Evolutionary conservation across 2,113 vertebrate genomes (phyloP).

Genomic region (Python bivittatus): DNA sequence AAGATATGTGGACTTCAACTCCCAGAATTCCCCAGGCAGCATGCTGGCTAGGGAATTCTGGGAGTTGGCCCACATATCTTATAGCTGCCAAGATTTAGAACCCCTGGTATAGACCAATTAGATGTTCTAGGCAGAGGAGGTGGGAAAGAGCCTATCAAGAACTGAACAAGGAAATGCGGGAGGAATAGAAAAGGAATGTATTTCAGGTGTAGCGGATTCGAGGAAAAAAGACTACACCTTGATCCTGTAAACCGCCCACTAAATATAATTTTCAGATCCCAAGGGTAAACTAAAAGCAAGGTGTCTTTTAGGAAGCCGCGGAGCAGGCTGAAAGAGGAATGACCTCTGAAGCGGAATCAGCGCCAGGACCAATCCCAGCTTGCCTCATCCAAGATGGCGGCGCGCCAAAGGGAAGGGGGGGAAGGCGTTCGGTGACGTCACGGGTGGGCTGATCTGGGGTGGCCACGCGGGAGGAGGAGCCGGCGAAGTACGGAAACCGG

Average conservation of each 20-base stretch:
- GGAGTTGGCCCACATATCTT: too few relatives aligned
- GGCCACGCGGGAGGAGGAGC: neutral
- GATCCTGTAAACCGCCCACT: neutral
- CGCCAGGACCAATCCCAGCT: neutral
- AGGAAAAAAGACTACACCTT: neutral
- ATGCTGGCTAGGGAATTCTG: too few relatives aligned
- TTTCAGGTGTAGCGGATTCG: neutral
- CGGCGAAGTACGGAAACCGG: neutral
- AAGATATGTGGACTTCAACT: too few relatives aligned
- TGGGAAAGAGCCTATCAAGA: neutral
- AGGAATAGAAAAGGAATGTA: neutral
- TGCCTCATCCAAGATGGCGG: constrained; percentile 56
- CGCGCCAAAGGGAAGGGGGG: constrained; percentile 23
- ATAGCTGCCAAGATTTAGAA: too few relatives aligned
- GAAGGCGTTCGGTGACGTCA: neutral
- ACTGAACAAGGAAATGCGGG: neutral
- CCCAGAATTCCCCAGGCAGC: too few relatives aligned
- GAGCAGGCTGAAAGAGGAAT: neutral
- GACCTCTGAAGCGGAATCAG: neutral
- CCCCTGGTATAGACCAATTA: neutral
- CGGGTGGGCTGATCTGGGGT: constrained; percentile 5
- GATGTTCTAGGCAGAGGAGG: neutral
- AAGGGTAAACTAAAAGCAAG: neutral
- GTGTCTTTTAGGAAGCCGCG: neutral
- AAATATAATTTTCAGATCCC: neutral